Evolutionary conservation across 2,113 vertebrate species (phyloP).

Genomic region (Indicator indicator): DNA sequence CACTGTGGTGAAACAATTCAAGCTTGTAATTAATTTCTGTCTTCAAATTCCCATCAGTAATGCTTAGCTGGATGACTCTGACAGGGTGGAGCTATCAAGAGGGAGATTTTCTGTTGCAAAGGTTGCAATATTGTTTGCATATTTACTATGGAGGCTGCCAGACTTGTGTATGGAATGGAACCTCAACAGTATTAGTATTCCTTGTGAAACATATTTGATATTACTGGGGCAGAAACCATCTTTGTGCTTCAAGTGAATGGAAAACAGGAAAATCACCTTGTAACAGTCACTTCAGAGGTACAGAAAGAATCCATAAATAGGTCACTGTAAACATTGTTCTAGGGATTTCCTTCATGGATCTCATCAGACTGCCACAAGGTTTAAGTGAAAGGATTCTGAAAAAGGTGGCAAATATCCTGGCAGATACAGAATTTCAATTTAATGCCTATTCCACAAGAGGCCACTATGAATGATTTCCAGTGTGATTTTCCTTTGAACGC

Average conservation of each 20-base stretch:
- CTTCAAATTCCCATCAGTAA: conserved; percentile 82
- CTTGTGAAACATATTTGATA: neutral
- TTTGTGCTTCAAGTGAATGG: neutral
- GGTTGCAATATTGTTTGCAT: conserved; percentile 53
- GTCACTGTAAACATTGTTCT: neutral
- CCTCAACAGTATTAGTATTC: neutral
- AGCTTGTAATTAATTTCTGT: conserved; percentile 85
- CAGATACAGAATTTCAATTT: neutral
- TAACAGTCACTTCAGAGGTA: neutral
- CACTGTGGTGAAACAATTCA: conserved; percentile 77
- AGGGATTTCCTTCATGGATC: conserved; percentile 15
- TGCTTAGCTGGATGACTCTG: conserved; percentile 73
- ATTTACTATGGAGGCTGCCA: conserved; percentile 30
- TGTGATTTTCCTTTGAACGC: neutral
- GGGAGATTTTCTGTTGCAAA: conserved; percentile 62
- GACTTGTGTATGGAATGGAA: neutral
- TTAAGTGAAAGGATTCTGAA: conserved; percentile 6
- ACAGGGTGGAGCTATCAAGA: conserved; percentile 61
- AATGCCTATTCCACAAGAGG: neutral
- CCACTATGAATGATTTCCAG: neutral
- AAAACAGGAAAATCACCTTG: neutral
- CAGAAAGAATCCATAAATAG: neutral
- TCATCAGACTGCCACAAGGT: neutral
- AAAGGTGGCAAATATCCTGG: neutral
- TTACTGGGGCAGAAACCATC: neutral